These are phyloP conservation scores for Apamea epomidion DNA, from an alignment of 2,888 invertebrate species.

Conservation along the genomic window DNA sequence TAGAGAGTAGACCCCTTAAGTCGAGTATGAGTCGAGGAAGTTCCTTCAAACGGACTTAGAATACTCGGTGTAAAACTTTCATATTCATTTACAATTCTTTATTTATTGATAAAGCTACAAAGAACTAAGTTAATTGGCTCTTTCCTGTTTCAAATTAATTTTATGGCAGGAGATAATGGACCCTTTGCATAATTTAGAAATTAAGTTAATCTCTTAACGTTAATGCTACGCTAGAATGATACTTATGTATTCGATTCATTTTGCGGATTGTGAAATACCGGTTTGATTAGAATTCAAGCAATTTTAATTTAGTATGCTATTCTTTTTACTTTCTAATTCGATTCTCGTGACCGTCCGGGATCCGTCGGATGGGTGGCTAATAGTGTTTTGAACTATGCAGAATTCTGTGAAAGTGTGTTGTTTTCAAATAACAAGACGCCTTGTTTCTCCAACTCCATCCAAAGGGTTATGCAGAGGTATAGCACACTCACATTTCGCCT, in stretches of 20 bases:
- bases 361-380: conserved; percentile 22
- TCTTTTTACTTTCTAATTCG: conserved; percentile 78
- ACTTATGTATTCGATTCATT: conserved; percentile 1
- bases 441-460: not conserved
- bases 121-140: not conserved
- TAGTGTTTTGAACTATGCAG: conserved; percentile 20
- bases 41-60: too few relatives aligned
- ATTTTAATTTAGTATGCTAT: conserved; percentile 62
- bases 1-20: too few relatives aligned
- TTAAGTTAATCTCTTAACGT: not conserved
- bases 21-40: too few relatives aligned
- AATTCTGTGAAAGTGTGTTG: conserved; percentile 43
- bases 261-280: conserved; percentile 54
- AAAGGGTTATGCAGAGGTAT: not conserved
- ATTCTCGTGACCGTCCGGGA: conserved; percentile 71
- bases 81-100: not conserved
- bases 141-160: conserved; percentile 1
- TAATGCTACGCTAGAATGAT: conserved; percentile 1
- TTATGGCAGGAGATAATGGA: not conserved
- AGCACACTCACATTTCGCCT: not conserved
- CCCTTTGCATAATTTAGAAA: conserved; percentile 31
- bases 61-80: too few relatives aligned
- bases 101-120: not conserved
- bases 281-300: conserved; percentile 72
- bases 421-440: not conserved